A percentile compares a stretch with the other conserved stretches of the same genome.
Evolutionary conservation across 2,113 vertebrate genomes (phyloP).

Genomic region (Forbesichthys papilliferus): DNA sequence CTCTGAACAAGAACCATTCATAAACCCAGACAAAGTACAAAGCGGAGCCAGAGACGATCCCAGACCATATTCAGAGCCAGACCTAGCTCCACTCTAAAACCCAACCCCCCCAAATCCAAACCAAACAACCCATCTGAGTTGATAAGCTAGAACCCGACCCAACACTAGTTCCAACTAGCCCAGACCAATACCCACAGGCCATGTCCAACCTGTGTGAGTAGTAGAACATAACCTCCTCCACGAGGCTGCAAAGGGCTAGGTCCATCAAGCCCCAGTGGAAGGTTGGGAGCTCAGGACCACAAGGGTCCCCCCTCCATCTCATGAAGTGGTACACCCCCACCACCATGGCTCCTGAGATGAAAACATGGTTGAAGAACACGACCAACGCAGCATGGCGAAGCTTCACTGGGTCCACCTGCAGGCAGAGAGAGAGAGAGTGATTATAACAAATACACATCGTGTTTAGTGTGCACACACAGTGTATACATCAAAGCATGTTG

Average conservation of each 20-base stretch:
- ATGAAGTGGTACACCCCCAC: constrained; percentile 71
- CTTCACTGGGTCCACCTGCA: constrained; percentile 83
- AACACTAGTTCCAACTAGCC: background rate
- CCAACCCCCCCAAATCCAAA: too few species aligned
- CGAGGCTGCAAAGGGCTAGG: constrained; percentile 74
- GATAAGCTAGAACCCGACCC: too few species aligned
- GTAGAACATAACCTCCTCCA: constrained; percentile 91
- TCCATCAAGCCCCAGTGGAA: constrained; percentile 89
- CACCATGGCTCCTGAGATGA: constrained; percentile 83
- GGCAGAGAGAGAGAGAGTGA: background rate
- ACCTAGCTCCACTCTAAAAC: too few species aligned
- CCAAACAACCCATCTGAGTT: too few species aligned
- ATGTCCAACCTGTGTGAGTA: constrained; percentile 85
- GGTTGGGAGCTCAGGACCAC: constrained; percentile 83
- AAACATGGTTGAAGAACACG: constrained; percentile 77
- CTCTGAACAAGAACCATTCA: too few species aligned
- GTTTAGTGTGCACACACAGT: too few species aligned
- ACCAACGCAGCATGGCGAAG: constrained; percentile 71
- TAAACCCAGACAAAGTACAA: too few species aligned
- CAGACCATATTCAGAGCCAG: too few species aligned
- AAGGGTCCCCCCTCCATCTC: constrained; percentile 78
- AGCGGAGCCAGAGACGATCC: too few species aligned
- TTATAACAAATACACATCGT: too few species aligned
- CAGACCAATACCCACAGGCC: background rate
- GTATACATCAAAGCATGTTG: too few species aligned